A percentile compares a stretch with the other conserved stretches of the same genome.
These are phyloP conservation scores for Dendronephthya gigantea DNA, from an alignment of 64 coral and sea anemone species.

Conservation along the genomic window DNA sequence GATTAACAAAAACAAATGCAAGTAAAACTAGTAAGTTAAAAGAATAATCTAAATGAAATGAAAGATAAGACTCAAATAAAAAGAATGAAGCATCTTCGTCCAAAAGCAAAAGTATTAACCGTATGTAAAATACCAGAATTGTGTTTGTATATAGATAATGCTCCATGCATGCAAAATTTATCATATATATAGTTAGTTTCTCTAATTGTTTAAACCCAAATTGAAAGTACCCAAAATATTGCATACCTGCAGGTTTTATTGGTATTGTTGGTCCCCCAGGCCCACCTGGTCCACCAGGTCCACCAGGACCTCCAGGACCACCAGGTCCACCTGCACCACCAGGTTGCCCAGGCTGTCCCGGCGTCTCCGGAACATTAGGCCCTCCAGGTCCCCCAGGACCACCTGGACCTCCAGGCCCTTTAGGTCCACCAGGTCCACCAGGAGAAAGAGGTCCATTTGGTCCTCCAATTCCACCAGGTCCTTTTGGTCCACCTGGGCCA, in stretches of 20 bases:
- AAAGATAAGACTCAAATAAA: too few relatives aligned
- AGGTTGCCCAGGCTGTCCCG: constrained; percentile 5
- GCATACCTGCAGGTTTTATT: not conserved
- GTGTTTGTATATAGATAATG: too few relatives aligned
- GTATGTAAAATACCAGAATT: too few relatives aligned
- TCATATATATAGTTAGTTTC: too few relatives aligned
- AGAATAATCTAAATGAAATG: too few relatives aligned
- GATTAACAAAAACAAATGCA: too few relatives aligned
- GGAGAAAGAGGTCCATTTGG: constrained; percentile 20
- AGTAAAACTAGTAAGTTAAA: too few relatives aligned
- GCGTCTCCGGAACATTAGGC: constrained; percentile 21
- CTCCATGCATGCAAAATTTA: too few relatives aligned
- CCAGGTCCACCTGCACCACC: not conserved
- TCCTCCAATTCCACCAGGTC: not conserved
- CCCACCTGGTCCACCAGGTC: constrained; percentile 24
- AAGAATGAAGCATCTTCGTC: too few relatives aligned
- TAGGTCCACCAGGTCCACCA: constrained; percentile 26
- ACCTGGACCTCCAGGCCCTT: constrained; percentile 14
- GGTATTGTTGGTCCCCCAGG: constrained; percentile 54
- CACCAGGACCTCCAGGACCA: not conserved
- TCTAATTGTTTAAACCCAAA: too few relatives aligned
- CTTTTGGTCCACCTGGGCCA: constrained; percentile 5
- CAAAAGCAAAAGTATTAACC: too few relatives aligned
- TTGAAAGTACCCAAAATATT: too few relatives aligned
- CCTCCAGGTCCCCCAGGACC: constrained; percentile 34